These are phyloP conservation scores for Magallana ariakensis DNA, from an alignment of 1,140 invertebrate genomes.

Conservation along the genomic window DNA sequence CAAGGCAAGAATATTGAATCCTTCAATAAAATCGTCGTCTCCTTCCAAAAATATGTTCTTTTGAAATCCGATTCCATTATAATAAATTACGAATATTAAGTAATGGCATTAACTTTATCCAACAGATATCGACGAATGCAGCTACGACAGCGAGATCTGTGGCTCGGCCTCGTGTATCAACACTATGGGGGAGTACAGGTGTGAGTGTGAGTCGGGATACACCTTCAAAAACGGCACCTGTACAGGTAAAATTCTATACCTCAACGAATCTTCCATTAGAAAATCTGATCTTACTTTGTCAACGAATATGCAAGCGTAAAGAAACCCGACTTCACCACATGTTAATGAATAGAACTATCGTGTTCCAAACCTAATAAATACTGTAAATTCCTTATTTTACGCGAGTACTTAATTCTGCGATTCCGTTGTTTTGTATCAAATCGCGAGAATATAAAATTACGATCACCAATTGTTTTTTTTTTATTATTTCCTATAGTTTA, in stretches of 20 bases:
- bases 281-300: too few species aligned
- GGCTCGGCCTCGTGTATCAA: constrained; percentile 47
- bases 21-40: background rate
- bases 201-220: constrained; percentile 49
- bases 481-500: too few species aligned
- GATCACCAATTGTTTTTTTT: too few species aligned
- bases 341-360: too few species aligned
- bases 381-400: too few species aligned
- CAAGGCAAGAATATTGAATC: constrained; percentile 41
- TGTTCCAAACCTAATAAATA: too few species aligned
- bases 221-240: constrained; percentile 37
- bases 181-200: constrained; percentile 40
- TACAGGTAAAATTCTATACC: constrained; percentile 39
- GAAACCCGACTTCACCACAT: too few species aligned
- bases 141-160: constrained; percentile 28
- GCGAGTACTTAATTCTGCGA: too few species aligned
- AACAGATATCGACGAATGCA: constrained; percentile 56
- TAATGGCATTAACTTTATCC: background rate
- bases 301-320: too few species aligned
- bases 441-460: too few species aligned
- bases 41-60: background rate
- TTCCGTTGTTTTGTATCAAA: too few species aligned
- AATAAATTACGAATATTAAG: background rate
- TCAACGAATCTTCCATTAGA: too few species aligned
- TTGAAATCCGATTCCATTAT: background rate